Evolutionary conservation across 1,140 invertebrate genomes (phyloP), one percentile per base, ranked within the genome.

Genomic region (Lasaia peninsularis): DNA sequence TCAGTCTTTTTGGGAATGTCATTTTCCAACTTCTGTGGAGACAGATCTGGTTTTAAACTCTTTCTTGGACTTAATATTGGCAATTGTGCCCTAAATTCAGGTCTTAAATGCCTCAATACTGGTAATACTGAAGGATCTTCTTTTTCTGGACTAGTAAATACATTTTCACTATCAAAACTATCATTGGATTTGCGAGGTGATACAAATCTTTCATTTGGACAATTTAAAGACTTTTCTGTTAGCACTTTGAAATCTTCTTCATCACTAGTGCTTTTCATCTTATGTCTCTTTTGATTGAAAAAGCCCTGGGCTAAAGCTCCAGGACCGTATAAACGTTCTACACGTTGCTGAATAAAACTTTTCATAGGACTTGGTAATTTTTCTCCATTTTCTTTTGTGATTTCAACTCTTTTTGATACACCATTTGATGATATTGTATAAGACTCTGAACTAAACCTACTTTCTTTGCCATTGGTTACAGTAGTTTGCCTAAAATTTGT

Each of bases 271-370:
- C 81, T 86, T 32, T 79, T 80, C 9, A 75, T 48, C 66, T 88
- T 89, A 59, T 80, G 67, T 56, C 91, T 75, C 62, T 93, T 93
- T 37, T 91, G 91, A 60, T 93, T 94, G 73, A 95, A 95, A 71
- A 96, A 96, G 6, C 94, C 94, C 77, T 95, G 94, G 2, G 95
- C 95, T 6, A 96, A 73, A 10, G 95, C 95, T 20, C 95, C 94
- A 0, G 95, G 95, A 0, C 96, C 96, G 79, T 97, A 97, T 0
- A 97, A 80, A 57, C 96, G 90, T 73, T 97, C 96, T 0, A 97
- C 95, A 33, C 95, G 91, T 75, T 97, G 95, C 76, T 97, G 94
- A 28, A 98, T 96, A 63, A 97, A 96, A 31, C 96, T 97, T 72
- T 94, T 94, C 67, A 92, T 92, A 48, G 92, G 91, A 70, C 83